phyloP scores from a whole-genome alignment of 1,140 invertebrate genomes.

The Brachionus sp. region DNA sequence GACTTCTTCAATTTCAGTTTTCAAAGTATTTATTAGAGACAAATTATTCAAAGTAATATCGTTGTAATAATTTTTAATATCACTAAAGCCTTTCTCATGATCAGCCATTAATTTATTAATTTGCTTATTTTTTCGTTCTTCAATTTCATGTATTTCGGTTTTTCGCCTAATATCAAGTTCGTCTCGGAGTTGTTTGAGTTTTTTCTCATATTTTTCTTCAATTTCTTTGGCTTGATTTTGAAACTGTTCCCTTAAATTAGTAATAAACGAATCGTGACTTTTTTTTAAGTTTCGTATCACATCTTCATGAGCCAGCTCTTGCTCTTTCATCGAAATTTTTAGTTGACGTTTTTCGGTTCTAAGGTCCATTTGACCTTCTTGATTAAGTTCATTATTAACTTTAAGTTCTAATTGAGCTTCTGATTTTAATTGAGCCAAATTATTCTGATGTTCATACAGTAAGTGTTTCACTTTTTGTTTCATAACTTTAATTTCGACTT shows the following conservation, averaged over 20 bases:
- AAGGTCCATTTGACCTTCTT: slow-evolving; percentile 71
- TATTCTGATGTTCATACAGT: slow-evolving; percentile 82
- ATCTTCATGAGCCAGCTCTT: slow-evolving; percentile 62
- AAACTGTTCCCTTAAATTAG: slow-evolving; percentile 68
- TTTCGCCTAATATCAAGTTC: slow-evolving; percentile 72
- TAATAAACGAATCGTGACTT: slow-evolving; percentile 66
- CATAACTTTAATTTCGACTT: slow-evolving; percentile 72
- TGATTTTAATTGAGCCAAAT: slow-evolving; percentile 72
- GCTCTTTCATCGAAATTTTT: slow-evolving; percentile 70
- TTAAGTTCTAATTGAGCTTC: slow-evolving; percentile 73
- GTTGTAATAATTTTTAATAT: slow-evolving; percentile 89
- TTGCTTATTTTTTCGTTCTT: slow-evolving; percentile 82
- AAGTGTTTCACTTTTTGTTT: slow-evolving; percentile 89
- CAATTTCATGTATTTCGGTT: slow-evolving; percentile 71
- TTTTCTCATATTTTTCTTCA: slow-evolving; percentile 75
- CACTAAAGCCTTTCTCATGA: slow-evolving; percentile 77
- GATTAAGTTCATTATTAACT: slow-evolving; percentile 70
- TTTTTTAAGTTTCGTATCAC: slow-evolving; percentile 48
- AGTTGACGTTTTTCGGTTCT: slow-evolving; percentile 71
- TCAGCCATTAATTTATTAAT: slow-evolving; percentile 73
- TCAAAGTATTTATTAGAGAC: slow-evolving; percentile 73
- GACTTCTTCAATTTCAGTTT: slow-evolving; percentile 73
- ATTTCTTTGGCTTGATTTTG: slow-evolving; percentile 72
- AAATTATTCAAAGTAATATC: slow-evolving; percentile 87
- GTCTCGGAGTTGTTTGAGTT: slow-evolving; percentile 69